A percentile compares a stretch with the other conserved stretches of the same genome.
Conservation (phyloP, 2,113 vertebrate genomes). For the Eudyptes chrysolophus region DNA sequence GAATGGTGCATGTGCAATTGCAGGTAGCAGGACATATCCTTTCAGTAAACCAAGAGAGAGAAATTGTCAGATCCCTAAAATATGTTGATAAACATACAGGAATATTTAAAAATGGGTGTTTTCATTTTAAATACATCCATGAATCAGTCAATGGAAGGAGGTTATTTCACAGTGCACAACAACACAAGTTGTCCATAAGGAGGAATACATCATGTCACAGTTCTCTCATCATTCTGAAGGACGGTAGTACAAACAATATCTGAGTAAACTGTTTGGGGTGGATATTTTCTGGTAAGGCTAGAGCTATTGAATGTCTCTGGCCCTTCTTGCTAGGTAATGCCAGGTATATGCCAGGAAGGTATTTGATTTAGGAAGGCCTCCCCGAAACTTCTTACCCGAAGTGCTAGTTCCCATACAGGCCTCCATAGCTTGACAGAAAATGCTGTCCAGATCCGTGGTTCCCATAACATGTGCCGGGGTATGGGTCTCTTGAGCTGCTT, state of each 20-base stretch:
- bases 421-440: background rate
- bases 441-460: background rate
- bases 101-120: background rate
- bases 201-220: background rate
- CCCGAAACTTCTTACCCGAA: background rate
- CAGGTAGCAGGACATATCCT: background rate
- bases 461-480: fast-evolving
- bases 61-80: background rate
- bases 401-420: background rate
- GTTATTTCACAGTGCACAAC: background rate
- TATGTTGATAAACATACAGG: background rate
- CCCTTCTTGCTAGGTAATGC: background rate
- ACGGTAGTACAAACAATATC: background rate
- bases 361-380: background rate
- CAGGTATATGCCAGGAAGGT: background rate
- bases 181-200: background rate
- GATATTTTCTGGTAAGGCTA: background rate
- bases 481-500: background rate
- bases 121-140: background rate
- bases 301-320: background rate
- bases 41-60: background rate
- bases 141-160: background rate
- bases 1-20: background rate
- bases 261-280: background rate
- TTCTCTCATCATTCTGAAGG: background rate